A percentile compares a stretch with the other conserved stretches of the same genome.
These are phyloP conservation scores for Harpalus rufipes DNA, from an alignment of 2,888 invertebrate genomes.

Conservation along the genomic window DNA sequence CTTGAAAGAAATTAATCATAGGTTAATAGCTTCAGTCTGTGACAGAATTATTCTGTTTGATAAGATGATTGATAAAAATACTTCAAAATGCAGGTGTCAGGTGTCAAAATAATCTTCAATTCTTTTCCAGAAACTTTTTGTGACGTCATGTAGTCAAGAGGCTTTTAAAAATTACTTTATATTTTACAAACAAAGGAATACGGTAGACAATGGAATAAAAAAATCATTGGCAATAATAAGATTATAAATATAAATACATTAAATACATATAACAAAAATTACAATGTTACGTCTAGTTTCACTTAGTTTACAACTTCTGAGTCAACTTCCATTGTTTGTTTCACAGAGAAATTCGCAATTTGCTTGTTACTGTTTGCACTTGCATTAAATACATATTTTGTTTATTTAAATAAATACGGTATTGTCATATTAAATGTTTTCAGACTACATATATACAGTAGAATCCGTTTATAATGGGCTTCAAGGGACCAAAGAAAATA, in stretches of 20 bases:
- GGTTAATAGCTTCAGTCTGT: neutral
- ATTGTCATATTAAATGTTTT: too few species aligned
- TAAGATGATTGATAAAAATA: constrained; percentile 32
- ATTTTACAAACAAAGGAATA: too few species aligned
- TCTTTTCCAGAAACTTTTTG: neutral
- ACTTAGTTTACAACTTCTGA: too few species aligned
- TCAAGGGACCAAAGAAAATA: too few species aligned
- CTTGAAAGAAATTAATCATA: constrained; percentile 1
- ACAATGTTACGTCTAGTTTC: too few species aligned
- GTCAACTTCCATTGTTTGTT: too few species aligned
- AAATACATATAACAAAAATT: neutral
- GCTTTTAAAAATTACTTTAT: neutral
- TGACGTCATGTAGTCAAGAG: constrained; percentile 28
- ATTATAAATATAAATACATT: neutral
- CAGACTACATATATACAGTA: too few species aligned
- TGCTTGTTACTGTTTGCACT: too few species aligned
- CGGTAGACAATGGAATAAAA: too few species aligned
- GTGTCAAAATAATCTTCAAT: constrained; percentile 44
- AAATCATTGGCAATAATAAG: too few species aligned
- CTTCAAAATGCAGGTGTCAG: constrained; percentile 57
- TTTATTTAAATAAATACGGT: neutral
- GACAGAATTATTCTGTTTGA: neutral
- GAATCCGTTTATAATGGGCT: too few species aligned
- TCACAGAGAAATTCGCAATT: too few species aligned
- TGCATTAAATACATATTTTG: neutral